A percentile compares a stretch with the other conserved stretches of the same genome.
phyloP scores from a whole-genome alignment of 2,113 vertebrate species.

The Sinocyclocheilus grahami region DNA sequence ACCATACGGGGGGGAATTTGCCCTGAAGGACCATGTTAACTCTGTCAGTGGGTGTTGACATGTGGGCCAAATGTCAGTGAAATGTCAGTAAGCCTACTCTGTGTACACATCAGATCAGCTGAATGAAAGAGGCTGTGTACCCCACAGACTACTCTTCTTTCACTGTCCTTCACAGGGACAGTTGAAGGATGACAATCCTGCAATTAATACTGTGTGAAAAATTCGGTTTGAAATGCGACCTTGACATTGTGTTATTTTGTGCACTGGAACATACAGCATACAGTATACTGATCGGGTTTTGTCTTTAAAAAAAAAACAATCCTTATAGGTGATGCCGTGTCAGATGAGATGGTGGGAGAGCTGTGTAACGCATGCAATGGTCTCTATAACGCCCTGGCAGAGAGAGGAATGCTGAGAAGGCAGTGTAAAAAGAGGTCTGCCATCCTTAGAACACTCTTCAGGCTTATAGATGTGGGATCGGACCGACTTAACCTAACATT shows the following conservation, averaged over 20 bases:
- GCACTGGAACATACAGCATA: not conserved
- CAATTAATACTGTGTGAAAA: not conserved
- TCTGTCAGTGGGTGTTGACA: conserved; percentile 40
- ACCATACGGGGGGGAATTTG: not conserved
- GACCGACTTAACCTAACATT: conserved; percentile 85
- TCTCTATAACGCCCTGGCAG: conserved; percentile 78
- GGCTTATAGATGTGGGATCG: conserved; percentile 87
- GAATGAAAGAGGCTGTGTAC: conserved; percentile 7
- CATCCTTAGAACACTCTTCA: conserved; percentile 86
- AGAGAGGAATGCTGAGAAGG: conserved; percentile 83
- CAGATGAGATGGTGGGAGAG: conserved; percentile 67
- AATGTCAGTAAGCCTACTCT: conserved; percentile 48
- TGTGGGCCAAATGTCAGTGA: conserved; percentile 48
- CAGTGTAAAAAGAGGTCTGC: conserved; percentile 77
- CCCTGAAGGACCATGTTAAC: not conserved
- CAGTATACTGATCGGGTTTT: not conserved
- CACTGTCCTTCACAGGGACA: conserved; percentile 5
- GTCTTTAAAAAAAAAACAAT: not conserved
- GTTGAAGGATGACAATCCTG: conserved; percentile 14
- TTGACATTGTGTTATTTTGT: conserved; percentile 1
- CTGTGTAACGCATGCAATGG: conserved; percentile 80
- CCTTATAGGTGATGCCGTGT: conserved; percentile 53
- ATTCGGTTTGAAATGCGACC: not conserved
- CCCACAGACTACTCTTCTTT: conserved; percentile 21
- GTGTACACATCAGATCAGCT: conserved; percentile 28